Evolutionary conservation across 2,888 invertebrate genomes (phyloP).

Genomic region (Ypsolopha sequella): DNA sequence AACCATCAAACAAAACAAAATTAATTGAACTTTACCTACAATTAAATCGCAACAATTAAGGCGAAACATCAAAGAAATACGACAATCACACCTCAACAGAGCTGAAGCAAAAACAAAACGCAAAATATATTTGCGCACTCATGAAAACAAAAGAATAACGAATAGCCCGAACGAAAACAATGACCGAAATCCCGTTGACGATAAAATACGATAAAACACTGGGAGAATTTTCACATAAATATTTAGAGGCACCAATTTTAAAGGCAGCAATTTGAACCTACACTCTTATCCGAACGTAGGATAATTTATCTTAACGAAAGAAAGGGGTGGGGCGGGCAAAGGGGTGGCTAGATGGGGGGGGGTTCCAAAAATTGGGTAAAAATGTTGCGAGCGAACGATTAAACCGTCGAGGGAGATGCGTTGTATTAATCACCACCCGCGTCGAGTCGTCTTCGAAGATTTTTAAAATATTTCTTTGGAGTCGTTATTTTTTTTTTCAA

Average conservation of each 20-base stretch:
- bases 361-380: constrained; percentile 69
- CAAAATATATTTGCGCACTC: not conserved
- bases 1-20: not conserved
- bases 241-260: constrained; percentile 62
- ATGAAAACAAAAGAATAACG: constrained; percentile 8
- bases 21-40: not conserved
- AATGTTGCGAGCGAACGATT: constrained; percentile 70
- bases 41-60: not conserved
- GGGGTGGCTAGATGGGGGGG: constrained; percentile 24
- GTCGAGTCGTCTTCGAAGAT: constrained; percentile 57
- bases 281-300: constrained; percentile 69
- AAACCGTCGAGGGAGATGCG: constrained; percentile 69
- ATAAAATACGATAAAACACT: constrained; percentile 1
- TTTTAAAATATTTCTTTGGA: constrained; percentile 36
- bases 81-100: not conserved
- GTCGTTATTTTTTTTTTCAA: constrained; percentile 21
- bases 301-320: constrained; percentile 72
- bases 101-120: not conserved
- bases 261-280: constrained; percentile 70
- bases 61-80: not conserved
- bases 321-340: constrained; percentile 56
- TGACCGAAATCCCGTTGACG: not conserved
- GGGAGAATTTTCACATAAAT: constrained; percentile 31
- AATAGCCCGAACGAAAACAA: constrained; percentile 6
- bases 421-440: constrained; percentile 70